phyloP scores from a whole-genome alignment of 2,797 vertebrate genomes.

The Falco columbarius region DNA sequence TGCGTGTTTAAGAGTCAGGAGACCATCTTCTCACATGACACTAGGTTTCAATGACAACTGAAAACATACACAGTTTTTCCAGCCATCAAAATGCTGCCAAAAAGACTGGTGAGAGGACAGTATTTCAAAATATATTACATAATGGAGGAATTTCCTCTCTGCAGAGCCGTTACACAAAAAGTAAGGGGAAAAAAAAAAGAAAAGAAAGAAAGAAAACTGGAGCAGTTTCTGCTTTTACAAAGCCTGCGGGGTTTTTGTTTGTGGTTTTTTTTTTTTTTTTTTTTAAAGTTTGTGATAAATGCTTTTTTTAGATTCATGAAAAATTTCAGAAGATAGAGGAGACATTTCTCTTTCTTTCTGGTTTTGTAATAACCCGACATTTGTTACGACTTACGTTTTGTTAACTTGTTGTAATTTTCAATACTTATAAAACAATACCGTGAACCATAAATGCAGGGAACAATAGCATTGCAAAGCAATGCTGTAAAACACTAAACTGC shows the following conservation, averaged over 20 bases:
- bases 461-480: not conserved
- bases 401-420: not conserved
- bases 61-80: conserved; percentile 42
- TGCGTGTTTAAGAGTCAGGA: not conserved
- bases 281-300: not conserved
- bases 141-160: conserved; percentile 68
- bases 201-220: not conserved
- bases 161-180: not conserved
- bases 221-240: not conserved
- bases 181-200: fast-evolving
- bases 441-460: not conserved
- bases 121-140: conserved; percentile 66
- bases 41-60: conserved; percentile 46
- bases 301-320: not conserved
- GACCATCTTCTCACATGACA: conserved; percentile 26
- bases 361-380: not conserved
- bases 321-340: not conserved
- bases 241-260: not conserved
- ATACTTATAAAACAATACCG: not conserved
- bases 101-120: conserved; percentile 4
- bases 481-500: not conserved
- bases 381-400: not conserved
- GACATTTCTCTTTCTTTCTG: not conserved
- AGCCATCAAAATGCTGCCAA: conserved; percentile 38
- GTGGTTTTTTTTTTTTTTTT: not conserved